phyloP scores from a whole-genome alignment of 2,113 vertebrate species.

The Platycercus adscitus region DNA sequence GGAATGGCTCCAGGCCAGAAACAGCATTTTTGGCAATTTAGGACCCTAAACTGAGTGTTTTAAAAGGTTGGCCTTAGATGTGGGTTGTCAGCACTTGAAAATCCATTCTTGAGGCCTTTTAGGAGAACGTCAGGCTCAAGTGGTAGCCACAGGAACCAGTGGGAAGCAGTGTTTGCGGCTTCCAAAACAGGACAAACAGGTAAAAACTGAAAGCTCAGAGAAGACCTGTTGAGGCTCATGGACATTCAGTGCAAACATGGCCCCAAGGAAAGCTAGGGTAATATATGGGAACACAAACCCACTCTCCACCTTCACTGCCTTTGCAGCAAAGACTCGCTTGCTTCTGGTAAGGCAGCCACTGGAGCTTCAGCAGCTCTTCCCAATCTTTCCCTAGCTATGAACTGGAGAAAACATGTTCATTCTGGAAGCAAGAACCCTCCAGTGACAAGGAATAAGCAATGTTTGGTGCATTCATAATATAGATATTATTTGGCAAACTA shows the following conservation, averaged over 20 bases:
- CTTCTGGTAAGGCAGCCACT: not conserved
- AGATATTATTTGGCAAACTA: slow-evolving; percentile 64
- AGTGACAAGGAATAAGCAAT: not conserved
- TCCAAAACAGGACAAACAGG: not conserved
- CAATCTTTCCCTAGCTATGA: not conserved
- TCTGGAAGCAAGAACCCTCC: not conserved
- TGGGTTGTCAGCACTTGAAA: not conserved
- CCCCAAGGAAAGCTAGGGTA: not conserved
- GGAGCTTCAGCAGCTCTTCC: not conserved
- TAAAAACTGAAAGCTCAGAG: not conserved
- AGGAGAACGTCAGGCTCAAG: not conserved
- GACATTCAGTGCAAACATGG: not conserved
- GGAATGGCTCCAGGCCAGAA: not conserved
- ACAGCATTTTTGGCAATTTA: not conserved
- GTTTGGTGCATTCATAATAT: slow-evolving; percentile 42
- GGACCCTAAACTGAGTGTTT: not conserved
- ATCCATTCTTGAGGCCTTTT: not conserved
- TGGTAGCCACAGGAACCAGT: not conserved
- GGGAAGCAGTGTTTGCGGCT: not conserved
- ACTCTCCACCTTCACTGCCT: not conserved
- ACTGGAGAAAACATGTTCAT: not conserved
- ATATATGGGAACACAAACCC: not conserved
- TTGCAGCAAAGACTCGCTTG: accelerated
- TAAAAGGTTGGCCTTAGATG: not conserved
- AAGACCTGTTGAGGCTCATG: not conserved